Evolutionary conservation across 2,888 invertebrate species (phyloP).

Genomic region (Archips xylosteana): DNA sequence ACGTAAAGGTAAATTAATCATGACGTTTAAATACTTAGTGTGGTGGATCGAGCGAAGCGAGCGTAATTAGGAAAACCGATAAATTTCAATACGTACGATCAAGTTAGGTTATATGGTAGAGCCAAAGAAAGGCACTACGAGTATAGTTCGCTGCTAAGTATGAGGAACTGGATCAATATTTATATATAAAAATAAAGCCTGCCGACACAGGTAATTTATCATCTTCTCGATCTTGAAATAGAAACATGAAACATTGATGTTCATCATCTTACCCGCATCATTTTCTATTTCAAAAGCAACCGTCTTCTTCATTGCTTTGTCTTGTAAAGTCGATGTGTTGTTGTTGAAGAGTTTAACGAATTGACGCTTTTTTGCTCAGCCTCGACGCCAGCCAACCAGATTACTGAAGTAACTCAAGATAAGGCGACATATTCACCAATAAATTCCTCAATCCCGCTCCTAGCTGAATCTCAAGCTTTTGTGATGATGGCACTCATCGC

Average conservation of each 20-base stretch:
- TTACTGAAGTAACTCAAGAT: neutral
- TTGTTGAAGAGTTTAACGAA: neutral
- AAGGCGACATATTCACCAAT: neutral
- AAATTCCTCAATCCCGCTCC: neutral
- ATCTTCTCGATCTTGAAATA: too few species aligned
- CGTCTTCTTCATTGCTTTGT: neutral
- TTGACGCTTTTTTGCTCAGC: slow-evolving; percentile 8
- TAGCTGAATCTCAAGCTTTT: neutral
- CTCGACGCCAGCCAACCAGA: neutral
- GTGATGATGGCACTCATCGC: neutral
- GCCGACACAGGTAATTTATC: too few species aligned
- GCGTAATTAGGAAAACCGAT: too few species aligned
- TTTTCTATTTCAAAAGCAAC: neutral
- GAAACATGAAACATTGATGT: neutral
- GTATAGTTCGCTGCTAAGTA: too few species aligned
- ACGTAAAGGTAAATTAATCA: too few species aligned
- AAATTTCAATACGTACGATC: too few species aligned
- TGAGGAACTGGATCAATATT: too few species aligned
- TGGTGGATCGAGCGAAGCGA: too few species aligned
- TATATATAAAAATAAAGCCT: too few species aligned
- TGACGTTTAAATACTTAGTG: too few species aligned
- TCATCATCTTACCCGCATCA: neutral
- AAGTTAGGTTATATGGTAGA: too few species aligned
- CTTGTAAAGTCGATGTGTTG: neutral
- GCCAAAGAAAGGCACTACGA: too few species aligned